Percentiles rank a stretch among this genome's conserved stretches.
phyloP scores from a whole-genome alignment of 2,797 vertebrate species.

The Hybognathus amarus region DNA sequence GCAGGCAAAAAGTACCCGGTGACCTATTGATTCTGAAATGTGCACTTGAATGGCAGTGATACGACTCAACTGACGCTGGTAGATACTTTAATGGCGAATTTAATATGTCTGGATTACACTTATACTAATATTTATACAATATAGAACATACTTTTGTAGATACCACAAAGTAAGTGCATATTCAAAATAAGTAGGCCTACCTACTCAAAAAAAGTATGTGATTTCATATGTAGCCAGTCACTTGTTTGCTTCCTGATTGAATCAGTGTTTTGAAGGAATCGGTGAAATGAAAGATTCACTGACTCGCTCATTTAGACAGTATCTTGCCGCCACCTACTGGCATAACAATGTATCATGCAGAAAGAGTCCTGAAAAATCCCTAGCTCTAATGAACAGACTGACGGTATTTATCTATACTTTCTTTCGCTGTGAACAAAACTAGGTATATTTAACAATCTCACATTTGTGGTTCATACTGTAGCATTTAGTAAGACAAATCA shows the following conservation, averaged over 20 bases:
- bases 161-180: not conserved
- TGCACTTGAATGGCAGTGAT: not conserved
- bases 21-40: not conserved
- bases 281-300: not conserved
- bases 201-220: not conserved
- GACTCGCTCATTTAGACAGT: not conserved
- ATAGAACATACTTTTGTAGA: not conserved
- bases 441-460: constrained; percentile 1
- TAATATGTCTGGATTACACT: not conserved
- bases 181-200: too few relatives aligned
- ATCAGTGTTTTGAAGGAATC: not conserved
- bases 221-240: not conserved
- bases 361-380: not conserved
- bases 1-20: not conserved
- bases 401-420: not conserved
- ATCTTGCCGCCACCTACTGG: not conserved
- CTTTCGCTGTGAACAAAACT: not conserved
- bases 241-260: not conserved
- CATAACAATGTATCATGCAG: not conserved
- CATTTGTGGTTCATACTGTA: not conserved
- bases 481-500: not conserved
- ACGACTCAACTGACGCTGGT: not conserved
- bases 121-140: not conserved
- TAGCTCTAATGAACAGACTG: not conserved
- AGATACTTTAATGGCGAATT: not conserved